Evolutionary conservation across 1,140 invertebrate genomes (phyloP), one percentile per base, ranked within the genome.

Genomic region (Pogonognathellus flavescens): DNA sequence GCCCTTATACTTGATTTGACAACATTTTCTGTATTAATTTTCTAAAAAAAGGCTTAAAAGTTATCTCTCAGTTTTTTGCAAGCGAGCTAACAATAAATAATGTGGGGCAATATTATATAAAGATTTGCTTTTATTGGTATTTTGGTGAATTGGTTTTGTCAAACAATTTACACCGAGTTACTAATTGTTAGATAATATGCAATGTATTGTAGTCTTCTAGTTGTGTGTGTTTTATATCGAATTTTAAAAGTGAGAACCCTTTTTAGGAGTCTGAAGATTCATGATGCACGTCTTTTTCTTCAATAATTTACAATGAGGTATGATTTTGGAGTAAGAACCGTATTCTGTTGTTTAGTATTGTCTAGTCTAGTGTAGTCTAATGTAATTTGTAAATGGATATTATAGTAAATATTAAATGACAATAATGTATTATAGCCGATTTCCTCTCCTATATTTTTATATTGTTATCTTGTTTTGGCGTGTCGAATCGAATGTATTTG

Each of bases 301-400:
- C 80, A 82, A 82, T 60, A 82, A 82, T 25, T 57, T 57, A 82
- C 80, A 82, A 82, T 57, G 57, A 60, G 57, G 57, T 60, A 82
- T 82, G 80, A 80, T 20, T 22, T 80, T 10, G 22, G 76, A 18
- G 31, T 52, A 57, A 52, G 76, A 57, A 20, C 11, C 41, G 1
- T 80, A 22, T 52, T 80, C 18, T 16, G 11, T 20, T 80, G 57
- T 20, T 16, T 59, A 25, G 11, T 25, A 25, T 31, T 41, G 31
- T 41, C 31, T 41, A 41, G 31, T 41, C 31, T 41, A 41, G n/a
- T 62, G 60, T 62, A 62, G 62, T 31, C 14, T 59, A 14, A 18
- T 66, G 10, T 66, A 66, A 13, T 20, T 66, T 41, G 31, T 41
- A 41, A 41, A 22, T 66, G 11, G 9, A 16, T 72, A 49, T 50